Evolutionary conservation across 1,140 invertebrate genomes (phyloP).

Genomic region (Drosophila teissieri): DNA sequence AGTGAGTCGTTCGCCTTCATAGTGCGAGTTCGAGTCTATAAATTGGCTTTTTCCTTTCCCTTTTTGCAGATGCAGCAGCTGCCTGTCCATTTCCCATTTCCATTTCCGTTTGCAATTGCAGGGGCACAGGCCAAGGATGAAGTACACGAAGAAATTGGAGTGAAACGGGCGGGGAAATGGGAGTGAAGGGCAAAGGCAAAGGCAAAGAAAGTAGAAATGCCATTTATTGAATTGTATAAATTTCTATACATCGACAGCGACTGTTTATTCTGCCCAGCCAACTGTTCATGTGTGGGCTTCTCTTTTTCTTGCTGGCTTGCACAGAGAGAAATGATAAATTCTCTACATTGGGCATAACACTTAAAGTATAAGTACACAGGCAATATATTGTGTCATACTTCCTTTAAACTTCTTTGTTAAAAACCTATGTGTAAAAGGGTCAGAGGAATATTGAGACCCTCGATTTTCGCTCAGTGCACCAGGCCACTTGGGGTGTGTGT

Average conservation of each 20-base stretch:
- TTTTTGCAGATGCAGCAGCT: constrained; percentile 50
- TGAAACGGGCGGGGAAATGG: background rate
- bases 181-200: constrained; percentile 2
- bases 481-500: constrained; percentile 37
- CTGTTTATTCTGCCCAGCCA: constrained; percentile 75
- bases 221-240: constrained; percentile 84
- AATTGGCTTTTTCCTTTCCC: constrained; percentile 78
- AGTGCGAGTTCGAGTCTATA: constrained; percentile 68
- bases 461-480: background rate
- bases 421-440: too few species aligned
- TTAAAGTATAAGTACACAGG: too few species aligned
- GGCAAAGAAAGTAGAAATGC: constrained; percentile 69
- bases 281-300: constrained; percentile 40
- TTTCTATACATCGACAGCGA: constrained; percentile 80
- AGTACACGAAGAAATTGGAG: constrained; percentile 38
- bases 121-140: constrained; percentile 44
- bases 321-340: constrained; percentile 2
- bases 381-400: background rate
- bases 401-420: too few species aligned
- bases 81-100: constrained; percentile 71
- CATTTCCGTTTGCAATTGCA: constrained; percentile 81
- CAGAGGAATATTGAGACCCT: too few species aligned
- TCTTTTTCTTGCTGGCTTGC: constrained; percentile 9
- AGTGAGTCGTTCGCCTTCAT: constrained; percentile 47
- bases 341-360: too few species aligned